Evolutionary conservation across 2,797 vertebrate species (phyloP).

Genomic region (Rousettus madagascariensis): DNA sequence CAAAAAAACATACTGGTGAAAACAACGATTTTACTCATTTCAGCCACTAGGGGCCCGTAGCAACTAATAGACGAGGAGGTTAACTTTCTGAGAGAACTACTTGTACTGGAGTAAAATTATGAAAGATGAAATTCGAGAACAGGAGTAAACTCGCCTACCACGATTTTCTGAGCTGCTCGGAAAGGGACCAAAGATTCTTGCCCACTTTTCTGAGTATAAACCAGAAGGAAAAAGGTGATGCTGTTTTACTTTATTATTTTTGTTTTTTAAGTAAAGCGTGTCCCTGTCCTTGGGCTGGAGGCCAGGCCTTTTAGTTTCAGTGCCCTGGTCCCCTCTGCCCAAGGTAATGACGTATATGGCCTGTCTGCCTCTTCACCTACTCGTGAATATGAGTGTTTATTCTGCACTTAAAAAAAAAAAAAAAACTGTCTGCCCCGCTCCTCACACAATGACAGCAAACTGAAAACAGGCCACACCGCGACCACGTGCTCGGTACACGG

Average conservation of each 20-base stretch:
- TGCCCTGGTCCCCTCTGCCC: background rate
- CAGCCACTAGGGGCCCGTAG: background rate
- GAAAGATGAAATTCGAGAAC: background rate
- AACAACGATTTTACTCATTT: background rate
- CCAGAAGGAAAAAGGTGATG: background rate
- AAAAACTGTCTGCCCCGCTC: background rate
- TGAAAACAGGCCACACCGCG: no score
- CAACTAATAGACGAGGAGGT: background rate
- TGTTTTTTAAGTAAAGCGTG: background rate
- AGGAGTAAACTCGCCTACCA: background rate
- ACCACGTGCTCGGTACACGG: no score
- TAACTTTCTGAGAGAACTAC: background rate
- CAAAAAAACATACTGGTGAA: background rate
- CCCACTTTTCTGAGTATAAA: background rate
- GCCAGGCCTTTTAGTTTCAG: background rate
- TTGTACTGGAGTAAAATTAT: background rate
- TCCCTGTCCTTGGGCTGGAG: no score
- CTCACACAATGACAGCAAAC: background rate
- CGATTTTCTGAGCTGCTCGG: background rate
- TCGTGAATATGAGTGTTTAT: background rate
- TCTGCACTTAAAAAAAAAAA: background rate
- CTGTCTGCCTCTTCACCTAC: background rate
- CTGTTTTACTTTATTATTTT: rapidly evolving
- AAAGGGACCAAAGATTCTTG: background rate
- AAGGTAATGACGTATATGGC: background rate